Conservation (phyloP, 2,113 vertebrate species). For the Siniperca chuatsi region DNA sequence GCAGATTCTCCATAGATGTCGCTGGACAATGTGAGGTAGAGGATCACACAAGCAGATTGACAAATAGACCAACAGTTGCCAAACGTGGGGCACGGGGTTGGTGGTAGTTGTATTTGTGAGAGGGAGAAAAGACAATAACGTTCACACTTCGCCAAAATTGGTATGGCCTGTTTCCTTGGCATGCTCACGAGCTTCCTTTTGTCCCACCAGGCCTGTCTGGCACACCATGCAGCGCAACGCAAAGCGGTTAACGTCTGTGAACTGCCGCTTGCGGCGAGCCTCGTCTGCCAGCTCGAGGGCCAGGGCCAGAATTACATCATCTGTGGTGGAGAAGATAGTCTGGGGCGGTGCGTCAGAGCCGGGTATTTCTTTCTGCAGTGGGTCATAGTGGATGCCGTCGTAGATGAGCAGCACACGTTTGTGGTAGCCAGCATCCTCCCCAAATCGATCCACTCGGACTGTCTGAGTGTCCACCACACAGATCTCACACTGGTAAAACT, state of each 20-base stretch:
- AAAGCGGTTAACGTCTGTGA: slow-evolving; percentile 95
- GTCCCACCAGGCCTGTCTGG: slow-evolving; percentile 95
- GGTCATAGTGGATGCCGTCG: slow-evolving; percentile 97
- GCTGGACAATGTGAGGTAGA: slow-evolving; percentile 90
- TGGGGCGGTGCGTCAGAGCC: slow-evolving; percentile 89
- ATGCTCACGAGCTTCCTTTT: slow-evolving; percentile 94
- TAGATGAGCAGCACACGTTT: slow-evolving; percentile 96
- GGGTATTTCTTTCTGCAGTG: slow-evolving; percentile 87
- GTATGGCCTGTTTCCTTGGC: slow-evolving; percentile 97
- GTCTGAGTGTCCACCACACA: slow-evolving; percentile 99
- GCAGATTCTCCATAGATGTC: slow-evolving; percentile 60
- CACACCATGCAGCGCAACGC: slow-evolving; percentile 96
- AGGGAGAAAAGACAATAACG: slow-evolving; percentile 20
- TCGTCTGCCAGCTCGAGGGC: slow-evolving; percentile 96
- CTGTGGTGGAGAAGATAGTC: slow-evolving; percentile 92
- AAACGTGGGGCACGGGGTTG: slow-evolving; percentile 48
- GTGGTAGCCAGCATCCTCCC: slow-evolving; percentile 93
- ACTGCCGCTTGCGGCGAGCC: slow-evolving; percentile 93
- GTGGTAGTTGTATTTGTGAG: slow-evolving; percentile 56
- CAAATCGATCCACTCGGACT: slow-evolving; percentile 95
- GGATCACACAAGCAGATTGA: slow-evolving; percentile 78
- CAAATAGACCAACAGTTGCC: slow-evolving; percentile 59
- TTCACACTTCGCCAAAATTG: slow-evolving; percentile 97
- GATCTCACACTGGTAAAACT: slow-evolving; percentile 98
- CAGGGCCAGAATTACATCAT: slow-evolving; percentile 93